Evolutionary conservation across 2,113 vertebrate genomes (phyloP).

Genomic region (Pelobates fuscus): DNA sequence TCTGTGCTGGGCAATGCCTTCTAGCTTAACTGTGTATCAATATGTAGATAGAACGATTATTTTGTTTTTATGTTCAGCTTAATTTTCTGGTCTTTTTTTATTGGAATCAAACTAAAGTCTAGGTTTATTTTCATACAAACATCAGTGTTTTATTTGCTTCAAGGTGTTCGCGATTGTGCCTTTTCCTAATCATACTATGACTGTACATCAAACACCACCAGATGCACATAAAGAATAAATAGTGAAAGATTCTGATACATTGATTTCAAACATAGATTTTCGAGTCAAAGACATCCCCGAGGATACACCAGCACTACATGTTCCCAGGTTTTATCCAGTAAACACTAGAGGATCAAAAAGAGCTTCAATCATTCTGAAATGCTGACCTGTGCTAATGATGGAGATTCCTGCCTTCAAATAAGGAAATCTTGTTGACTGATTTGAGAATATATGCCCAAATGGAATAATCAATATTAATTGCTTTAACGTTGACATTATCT

Average conservation of each 20-base stretch:
- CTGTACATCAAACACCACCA: background rate
- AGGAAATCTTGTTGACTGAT: too few relatives aligned
- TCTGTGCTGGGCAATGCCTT: too few relatives aligned
- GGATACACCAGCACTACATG: too few relatives aligned
- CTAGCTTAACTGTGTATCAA: too few relatives aligned
- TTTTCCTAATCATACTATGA: background rate
- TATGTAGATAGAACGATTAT: too few relatives aligned
- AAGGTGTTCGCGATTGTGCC: background rate
- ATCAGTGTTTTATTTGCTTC: background rate
- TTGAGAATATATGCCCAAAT: too few relatives aligned
- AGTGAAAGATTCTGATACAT: background rate
- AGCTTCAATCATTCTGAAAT: background rate
- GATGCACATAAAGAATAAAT: background rate
- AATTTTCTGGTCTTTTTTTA: too few relatives aligned
- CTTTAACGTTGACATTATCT: too few relatives aligned
- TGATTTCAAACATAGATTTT: background rate
- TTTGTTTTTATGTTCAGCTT: too few relatives aligned
- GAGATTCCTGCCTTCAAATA: too few relatives aligned
- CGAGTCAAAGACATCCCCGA: background rate
- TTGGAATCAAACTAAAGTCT: background rate
- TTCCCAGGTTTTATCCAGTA: background rate
- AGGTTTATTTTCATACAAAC: background rate
- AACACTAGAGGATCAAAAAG: background rate
- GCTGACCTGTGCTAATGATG: too few relatives aligned
- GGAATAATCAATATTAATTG: too few relatives aligned